phyloP scores from a whole-genome alignment of 1,140 invertebrate genomes.

The Globodera ellingtonae region DNA sequence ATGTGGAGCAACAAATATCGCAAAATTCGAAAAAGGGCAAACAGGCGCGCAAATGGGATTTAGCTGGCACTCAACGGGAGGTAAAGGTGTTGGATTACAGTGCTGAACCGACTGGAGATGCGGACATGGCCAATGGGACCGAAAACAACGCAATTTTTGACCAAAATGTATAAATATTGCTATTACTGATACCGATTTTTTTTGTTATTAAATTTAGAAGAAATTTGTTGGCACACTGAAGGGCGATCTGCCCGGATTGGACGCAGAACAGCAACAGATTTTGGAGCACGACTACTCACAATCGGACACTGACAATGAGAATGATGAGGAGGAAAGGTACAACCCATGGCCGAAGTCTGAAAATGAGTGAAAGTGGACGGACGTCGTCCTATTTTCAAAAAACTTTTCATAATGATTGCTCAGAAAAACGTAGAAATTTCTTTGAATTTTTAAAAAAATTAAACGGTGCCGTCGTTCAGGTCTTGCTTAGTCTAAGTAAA shows the following conservation, averaged over 20 bases:
- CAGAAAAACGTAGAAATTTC: no score
- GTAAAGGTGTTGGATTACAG: constrained; percentile 81
- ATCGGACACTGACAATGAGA: constrained; percentile 46
- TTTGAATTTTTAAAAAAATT: no score
- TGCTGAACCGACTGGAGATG: constrained; percentile 10
- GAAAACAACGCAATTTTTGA: constrained; percentile 38
- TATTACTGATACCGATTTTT: not conserved
- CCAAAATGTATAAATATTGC: constrained; percentile 42
- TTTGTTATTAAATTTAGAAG: constrained; percentile 42
- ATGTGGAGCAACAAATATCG: not conserved
- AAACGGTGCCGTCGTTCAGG: no score
- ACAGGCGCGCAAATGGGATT: constrained; percentile 84
- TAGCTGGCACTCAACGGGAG: constrained; percentile 79
- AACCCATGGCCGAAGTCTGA: no score
- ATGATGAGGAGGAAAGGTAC: constrained; percentile 35
- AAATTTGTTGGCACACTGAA: constrained; percentile 51
- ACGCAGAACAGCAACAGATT: constrained; percentile 34
- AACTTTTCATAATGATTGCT: no score
- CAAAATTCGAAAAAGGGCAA: constrained; percentile 74
- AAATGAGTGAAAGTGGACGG: no score
- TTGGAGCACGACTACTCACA: not conserved
- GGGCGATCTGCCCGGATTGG: constrained; percentile 56
- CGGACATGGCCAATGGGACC: constrained; percentile 30
- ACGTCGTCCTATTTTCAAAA: no score
- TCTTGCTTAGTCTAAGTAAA: not conserved